Base-by-base conservation (phyloP, 2,888 invertebrate species). In the Ceramica pisi region DNA sequence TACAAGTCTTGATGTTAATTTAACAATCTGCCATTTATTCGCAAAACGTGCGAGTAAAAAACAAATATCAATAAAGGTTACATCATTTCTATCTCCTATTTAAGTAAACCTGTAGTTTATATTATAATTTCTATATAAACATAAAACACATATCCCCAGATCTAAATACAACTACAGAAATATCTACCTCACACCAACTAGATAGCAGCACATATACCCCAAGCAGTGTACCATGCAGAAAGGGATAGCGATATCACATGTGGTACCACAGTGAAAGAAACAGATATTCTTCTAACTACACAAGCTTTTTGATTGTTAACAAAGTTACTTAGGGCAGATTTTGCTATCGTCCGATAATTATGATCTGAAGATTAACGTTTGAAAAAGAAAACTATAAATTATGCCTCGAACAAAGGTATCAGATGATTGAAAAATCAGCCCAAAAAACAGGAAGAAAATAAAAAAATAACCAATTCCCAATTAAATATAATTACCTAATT, bases 141-240 rank as follows among this genome's bases (percentile, higher is more conserved):
- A 78, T 70, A 78, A 44, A 67, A 84, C 69, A 81, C 35, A 85
- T 72, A 57, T 79, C 72, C 73, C 70, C 41, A 74, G n/a, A 67
- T 51, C 65, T 77, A 76, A 69, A 56, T 61, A 71, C n/a, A 44
- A 56, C 80, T 87, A 78, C 59, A 59, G 50, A 65, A 75, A 67
- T 61, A 16, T 57, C 67, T 75, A 84, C 75, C 86, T 82, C 80
- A 74, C 81, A 83, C 86, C 84, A 61, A 78, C 74, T 83, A 85
- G 67, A 75, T 82, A 84, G 85, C 86, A 89, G 88, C 91, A 91
- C 90, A 91, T 88, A 85, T 88, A 91, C 91, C 92, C 92, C 92
- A 93, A 92, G 92, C 92, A 81, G 79, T 89, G 87, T 90, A 88
- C 81, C 93, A 93, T 93, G 93, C 93, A 90, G 84, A 89, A 71